Evolutionary conservation across 2,888 invertebrate species (phyloP).

Genomic region (Chrysina gloriosa): DNA sequence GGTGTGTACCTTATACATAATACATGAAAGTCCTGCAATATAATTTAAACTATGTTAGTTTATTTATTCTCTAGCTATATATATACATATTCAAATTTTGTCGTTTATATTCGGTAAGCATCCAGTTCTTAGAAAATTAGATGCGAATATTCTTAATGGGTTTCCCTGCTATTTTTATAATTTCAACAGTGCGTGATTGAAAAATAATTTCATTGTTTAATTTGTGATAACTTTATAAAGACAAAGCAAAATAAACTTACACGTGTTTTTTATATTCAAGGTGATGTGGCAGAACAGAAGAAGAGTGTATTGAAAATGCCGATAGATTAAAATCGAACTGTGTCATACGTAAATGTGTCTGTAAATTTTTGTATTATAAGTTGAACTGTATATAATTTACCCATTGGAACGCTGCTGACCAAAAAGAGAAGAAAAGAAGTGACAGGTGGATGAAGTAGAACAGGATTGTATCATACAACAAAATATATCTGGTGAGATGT

Average conservation of each 20-base stretch:
- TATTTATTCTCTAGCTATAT: too few relatives aligned
- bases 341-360: conserved; percentile 33
- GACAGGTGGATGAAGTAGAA: background rate
- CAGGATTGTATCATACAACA: too few relatives aligned
- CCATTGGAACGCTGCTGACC: background rate
- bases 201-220: conserved; percentile 23
- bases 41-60: too few relatives aligned
- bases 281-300: conserved; percentile 40
- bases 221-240: background rate
- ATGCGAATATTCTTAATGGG: background rate
- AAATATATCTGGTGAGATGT: background rate
- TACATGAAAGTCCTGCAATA: too few relatives aligned
- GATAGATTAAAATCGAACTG: conserved; percentile 16
- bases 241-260: conserved; percentile 23
- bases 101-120: conserved; percentile 1
- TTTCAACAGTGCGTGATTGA: conserved; percentile 7
- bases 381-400: conserved; percentile 29
- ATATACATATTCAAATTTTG: background rate
- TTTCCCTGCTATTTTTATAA: background rate
- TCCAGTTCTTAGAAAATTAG: background rate
- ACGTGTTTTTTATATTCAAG: conserved; percentile 38
- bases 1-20: too few relatives aligned
- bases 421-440: background rate
- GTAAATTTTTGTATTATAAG: conserved; percentile 37
- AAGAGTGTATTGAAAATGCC: conserved; percentile 37